Evolutionary conservation across 2,113 vertebrate species (phyloP).

Genomic region (Clarias gariepinus): DNA sequence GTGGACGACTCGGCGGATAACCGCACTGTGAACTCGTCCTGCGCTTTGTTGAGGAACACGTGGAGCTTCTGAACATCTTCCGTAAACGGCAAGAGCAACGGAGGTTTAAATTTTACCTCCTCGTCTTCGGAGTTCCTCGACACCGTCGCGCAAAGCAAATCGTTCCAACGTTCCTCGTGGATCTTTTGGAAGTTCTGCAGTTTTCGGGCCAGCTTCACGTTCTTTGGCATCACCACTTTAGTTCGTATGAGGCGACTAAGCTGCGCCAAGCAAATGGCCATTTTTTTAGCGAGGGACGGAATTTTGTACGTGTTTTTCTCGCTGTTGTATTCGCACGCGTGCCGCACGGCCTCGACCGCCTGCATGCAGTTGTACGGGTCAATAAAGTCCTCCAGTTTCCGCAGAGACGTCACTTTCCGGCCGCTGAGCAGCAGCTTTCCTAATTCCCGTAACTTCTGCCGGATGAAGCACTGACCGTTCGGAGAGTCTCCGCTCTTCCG

Average conservation of each 20-base stretch:
- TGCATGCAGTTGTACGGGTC: slow-evolving; percentile 47
- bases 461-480: slow-evolving; percentile 31
- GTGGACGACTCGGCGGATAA: slow-evolving; percentile 30
- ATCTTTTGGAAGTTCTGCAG: slow-evolving; percentile 49
- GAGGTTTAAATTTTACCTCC: slow-evolving; percentile 30
- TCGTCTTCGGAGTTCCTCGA: slow-evolving; percentile 3
- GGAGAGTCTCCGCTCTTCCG: slow-evolving; percentile 33
- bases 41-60: slow-evolving; percentile 33
- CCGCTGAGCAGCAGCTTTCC: slow-evolving; percentile 45
- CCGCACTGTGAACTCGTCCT: slow-evolving; percentile 33
- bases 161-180: slow-evolving; percentile 48
- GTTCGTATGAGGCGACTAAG: slow-evolving; percentile 37
- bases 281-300: slow-evolving; percentile 45
- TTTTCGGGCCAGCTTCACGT: slow-evolving; percentile 29
- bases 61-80: slow-evolving; percentile 49
- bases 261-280: slow-evolving; percentile 34
- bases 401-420: slow-evolving; percentile 25
- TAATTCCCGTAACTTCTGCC: slow-evolving; percentile 47
- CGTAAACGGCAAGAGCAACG: slow-evolving; percentile 20
- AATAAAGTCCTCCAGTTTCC: slow-evolving; percentile 47
- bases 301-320: slow-evolving; percentile 46
- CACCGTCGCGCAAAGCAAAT: slow-evolving; percentile 40
- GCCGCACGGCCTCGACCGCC: slow-evolving; percentile 39
- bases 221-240: slow-evolving; percentile 36
- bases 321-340: slow-evolving; percentile 40